These are phyloP conservation scores for Mastomys coucha DNA, from an alignment of 2,113 vertebrate genomes.

Conservation along the genomic window DNA sequence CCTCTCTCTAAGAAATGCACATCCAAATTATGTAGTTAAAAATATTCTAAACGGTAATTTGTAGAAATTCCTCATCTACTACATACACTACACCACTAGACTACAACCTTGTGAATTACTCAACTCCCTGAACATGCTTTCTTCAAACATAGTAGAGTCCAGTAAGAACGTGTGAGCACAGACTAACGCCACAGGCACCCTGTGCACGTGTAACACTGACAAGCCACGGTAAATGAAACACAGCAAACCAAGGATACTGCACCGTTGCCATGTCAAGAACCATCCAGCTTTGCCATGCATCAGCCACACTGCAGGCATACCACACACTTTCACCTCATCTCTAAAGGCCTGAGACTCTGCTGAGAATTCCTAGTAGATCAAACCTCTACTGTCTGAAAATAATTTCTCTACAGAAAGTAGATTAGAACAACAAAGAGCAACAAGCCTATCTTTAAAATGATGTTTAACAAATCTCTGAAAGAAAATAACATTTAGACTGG, in stretches of 20 bases:
- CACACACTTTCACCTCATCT: neutral
- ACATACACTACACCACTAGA: no score
- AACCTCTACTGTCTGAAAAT: neutral
- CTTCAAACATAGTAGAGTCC: neutral
- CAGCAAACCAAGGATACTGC: neutral
- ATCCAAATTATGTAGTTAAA: neutral
- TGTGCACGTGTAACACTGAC: neutral
- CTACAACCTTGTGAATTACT: neutral
- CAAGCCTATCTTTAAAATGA: neutral
- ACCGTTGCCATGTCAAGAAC: neutral
- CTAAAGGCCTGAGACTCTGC: neutral
- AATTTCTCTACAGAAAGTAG: neutral
- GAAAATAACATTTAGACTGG: slow-evolving; percentile 34
- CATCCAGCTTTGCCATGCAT: neutral
- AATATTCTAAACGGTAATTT: neutral
- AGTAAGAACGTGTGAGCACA: neutral
- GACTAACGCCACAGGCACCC: neutral
- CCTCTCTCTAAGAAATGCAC: neutral
- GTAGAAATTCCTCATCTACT: neutral
- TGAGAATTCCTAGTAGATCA: neutral
- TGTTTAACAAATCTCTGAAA: neutral
- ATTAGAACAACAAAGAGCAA: neutral
- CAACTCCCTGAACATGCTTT: neutral
- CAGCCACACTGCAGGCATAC: neutral
- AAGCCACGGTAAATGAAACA: neutral